Conservation (phyloP, 2,113 vertebrate species). For the Cyanoramphus novaezelandiae region DNA sequence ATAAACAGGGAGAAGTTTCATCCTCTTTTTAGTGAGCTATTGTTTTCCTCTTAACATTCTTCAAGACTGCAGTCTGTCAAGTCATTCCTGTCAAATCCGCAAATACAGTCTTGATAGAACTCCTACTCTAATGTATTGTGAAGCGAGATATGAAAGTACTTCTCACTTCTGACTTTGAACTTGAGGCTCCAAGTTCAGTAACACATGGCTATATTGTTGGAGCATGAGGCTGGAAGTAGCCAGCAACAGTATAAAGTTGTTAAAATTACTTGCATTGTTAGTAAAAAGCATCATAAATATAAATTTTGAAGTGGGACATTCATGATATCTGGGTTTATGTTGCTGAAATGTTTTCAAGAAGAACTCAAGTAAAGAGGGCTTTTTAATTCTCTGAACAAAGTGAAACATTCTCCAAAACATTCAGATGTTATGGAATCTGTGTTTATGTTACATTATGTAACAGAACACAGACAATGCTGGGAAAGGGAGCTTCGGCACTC, state of each 20-base stretch:
- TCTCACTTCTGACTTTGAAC: conserved; percentile 1
- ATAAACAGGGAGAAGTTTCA: not conserved
- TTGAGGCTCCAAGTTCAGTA: not conserved
- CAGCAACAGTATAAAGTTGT: not conserved
- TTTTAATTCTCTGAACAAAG: not conserved
- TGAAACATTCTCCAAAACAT: not conserved
- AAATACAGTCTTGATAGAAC: not conserved
- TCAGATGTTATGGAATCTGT: not conserved
- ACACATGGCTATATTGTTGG: not conserved
- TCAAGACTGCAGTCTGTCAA: not conserved
- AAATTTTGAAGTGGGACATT: not conserved
- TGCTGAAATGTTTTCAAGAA: not conserved
- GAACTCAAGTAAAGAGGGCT: not conserved
- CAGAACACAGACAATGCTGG: conserved; percentile 11
- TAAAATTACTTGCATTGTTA: not conserved
- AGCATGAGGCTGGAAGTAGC: not conserved
- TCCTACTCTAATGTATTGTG: not conserved
- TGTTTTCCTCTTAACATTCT: not conserved
- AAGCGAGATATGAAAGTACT: not conserved
- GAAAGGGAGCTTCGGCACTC: conserved; percentile 13
- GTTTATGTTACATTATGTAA: conserved; percentile 47
- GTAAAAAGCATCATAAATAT: not conserved
- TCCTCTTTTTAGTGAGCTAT: not conserved
- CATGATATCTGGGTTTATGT: not conserved
- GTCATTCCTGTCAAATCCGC: not conserved